phyloP scores from a whole-genome alignment of 2,888 invertebrate species.

The Drosophila paramelanica region DNA sequence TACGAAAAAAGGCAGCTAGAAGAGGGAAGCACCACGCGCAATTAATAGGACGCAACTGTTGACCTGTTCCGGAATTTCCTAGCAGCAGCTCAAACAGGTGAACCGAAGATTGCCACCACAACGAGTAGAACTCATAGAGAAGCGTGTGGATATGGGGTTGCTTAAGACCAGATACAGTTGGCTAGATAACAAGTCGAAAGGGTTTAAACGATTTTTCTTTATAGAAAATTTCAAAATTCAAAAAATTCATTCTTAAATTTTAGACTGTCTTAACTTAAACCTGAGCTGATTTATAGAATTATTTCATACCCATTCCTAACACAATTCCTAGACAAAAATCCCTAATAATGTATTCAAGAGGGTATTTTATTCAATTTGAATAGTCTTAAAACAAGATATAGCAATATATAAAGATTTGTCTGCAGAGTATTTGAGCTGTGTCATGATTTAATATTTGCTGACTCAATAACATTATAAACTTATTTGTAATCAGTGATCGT shows the following conservation, averaged over 20 bases:
- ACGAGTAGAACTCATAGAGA: not conserved
- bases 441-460: not conserved
- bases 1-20: conserved; percentile 24
- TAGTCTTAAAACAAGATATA: too few species aligned
- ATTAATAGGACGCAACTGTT: conserved; percentile 45
- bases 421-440: not conserved
- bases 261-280: too few species aligned
- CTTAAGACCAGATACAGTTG: not conserved
- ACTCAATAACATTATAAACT: not conserved
- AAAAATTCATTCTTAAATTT: too few species aligned
- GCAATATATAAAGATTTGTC: too few species aligned
- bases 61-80: conserved; percentile 17
- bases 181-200: not conserved
- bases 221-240: too few species aligned
- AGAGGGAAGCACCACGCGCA: conserved; percentile 32
- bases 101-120: not conserved
- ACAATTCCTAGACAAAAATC: too few species aligned
- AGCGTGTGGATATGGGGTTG: not conserved
- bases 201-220: not conserved
- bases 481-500: not conserved
- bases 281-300: too few species aligned
- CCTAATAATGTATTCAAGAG: too few species aligned
- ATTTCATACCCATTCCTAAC: too few species aligned
- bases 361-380: too few species aligned
- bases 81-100: conserved; percentile 27